Conservation (phyloP, 2,888 invertebrate species). For the Abrostola tripartita region DNA sequence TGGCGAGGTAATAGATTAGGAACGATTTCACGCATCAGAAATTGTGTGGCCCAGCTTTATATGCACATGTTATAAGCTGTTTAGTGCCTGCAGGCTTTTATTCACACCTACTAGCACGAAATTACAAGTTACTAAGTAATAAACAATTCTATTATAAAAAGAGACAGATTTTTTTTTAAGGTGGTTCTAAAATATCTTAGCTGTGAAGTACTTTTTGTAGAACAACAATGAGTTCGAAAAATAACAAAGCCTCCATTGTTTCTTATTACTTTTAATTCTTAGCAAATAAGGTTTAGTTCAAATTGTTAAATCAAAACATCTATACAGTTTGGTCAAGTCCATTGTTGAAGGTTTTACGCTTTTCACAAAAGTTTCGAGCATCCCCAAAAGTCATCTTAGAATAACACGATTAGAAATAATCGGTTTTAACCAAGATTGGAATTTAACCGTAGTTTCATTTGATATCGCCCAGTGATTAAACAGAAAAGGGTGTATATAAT, state of each 20-base stretch:
- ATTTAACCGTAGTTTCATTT: conserved; percentile 43
- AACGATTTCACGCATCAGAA: too few species aligned
- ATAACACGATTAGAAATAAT: conserved; percentile 65
- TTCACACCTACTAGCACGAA: background rate
- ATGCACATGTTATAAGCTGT: too few species aligned
- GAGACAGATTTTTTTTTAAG: conserved; percentile 4
- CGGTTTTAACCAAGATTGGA: conserved; percentile 43
- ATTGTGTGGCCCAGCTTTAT: too few species aligned
- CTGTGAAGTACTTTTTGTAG: conserved; percentile 21
- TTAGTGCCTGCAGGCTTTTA: too few species aligned
- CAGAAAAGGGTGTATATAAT: conserved; percentile 1
- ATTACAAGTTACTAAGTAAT: background rate
- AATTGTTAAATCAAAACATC: conserved; percentile 69
- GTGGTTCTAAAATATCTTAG: conserved; percentile 1
- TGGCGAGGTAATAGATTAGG: too few species aligned
- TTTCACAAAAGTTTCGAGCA: conserved; percentile 58
- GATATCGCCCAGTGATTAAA: conserved; percentile 16
- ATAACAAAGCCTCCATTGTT: conserved; percentile 45
- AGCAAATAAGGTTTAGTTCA: conserved; percentile 63
- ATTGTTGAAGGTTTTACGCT: conserved; percentile 68
- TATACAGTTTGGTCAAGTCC: conserved; percentile 63
- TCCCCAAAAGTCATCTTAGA: conserved; percentile 65
- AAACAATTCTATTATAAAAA: background rate
- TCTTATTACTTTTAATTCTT: conserved; percentile 63
- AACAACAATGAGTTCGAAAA: conserved; percentile 35